Conservation (phyloP, 53 echinoderm and acorn worm species). For the Glandiceps talaboti region DNA sequence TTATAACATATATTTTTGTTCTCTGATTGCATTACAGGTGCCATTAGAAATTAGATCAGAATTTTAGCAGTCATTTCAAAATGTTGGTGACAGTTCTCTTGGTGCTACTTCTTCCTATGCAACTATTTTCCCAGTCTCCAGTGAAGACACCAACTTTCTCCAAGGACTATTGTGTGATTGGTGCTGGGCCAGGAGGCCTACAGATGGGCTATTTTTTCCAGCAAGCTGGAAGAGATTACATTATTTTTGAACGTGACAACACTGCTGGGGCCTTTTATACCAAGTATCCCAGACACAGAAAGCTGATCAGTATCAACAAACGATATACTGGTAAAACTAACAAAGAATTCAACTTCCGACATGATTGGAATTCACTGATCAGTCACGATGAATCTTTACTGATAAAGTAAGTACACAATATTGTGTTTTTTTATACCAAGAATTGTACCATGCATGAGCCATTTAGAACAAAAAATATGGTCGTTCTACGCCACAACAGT, state of each 20-base stretch:
- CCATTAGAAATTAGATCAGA: too few relatives aligned
- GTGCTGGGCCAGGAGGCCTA: constrained; percentile 81
- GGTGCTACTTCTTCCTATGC: background rate
- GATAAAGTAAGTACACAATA: constrained; percentile 51
- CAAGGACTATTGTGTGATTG: constrained; percentile 74
- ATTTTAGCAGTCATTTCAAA: background rate
- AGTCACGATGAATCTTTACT: constrained; percentile 82
- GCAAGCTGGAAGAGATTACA: constrained; percentile 53
- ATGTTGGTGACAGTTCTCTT: background rate
- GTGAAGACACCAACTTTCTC: background rate
- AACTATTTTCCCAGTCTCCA: background rate
- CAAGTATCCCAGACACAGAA: constrained; percentile 77
- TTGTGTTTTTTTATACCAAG: too few relatives aligned
- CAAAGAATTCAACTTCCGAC: constrained; percentile 90
- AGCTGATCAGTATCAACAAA: constrained; percentile 95
- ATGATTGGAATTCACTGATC: constrained; percentile 95
- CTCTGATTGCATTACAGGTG: too few relatives aligned
- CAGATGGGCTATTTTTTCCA: constrained; percentile 97
- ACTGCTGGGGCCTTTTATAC: constrained; percentile 61
- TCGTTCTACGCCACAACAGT: too few relatives aligned
- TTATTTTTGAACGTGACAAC: constrained; percentile 78
- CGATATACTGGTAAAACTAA: constrained; percentile 87
- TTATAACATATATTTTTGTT: too few relatives aligned
- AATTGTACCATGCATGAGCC: too few relatives aligned
- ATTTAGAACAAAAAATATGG: too few relatives aligned